A percentile compares a stretch with the other conserved stretches of the same genome.
Evolutionary conservation across 2,113 vertebrate genomes (phyloP).

Genomic region (Apodemus sylvaticus): DNA sequence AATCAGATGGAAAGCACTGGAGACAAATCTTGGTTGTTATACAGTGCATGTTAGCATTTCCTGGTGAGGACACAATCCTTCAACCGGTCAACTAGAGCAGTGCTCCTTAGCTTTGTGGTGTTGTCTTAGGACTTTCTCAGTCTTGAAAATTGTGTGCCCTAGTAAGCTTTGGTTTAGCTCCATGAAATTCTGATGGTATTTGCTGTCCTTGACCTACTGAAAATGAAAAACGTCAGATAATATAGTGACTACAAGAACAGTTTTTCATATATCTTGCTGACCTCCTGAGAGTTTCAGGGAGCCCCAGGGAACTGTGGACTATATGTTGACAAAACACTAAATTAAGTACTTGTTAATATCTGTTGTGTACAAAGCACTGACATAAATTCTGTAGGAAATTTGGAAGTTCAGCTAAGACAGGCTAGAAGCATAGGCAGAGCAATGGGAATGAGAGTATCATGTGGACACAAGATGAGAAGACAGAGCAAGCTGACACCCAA

Average conservation of each 20-base stretch:
- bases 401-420: background rate
- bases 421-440: background rate
- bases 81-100: background rate
- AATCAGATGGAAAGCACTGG: background rate
- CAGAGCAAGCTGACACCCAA: background rate
- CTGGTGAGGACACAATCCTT: background rate
- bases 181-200: background rate
- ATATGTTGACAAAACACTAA: background rate
- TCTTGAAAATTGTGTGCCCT: background rate
- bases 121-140: background rate
- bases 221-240: background rate
- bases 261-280: slow-evolving; percentile 9
- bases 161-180: background rate
- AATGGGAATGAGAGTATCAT: background rate
- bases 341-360: background rate
- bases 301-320: background rate
- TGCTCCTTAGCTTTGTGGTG: background rate
- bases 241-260: background rate
- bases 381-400: background rate
- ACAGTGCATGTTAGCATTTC: background rate
- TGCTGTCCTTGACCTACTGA: slow-evolving; percentile 11
- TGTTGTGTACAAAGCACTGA: background rate
- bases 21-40: background rate
- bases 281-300: background rate
- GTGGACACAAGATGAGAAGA: background rate